phyloP scores from a whole-genome alignment of 1,140 invertebrate species.

The Sesamia nonagrioides region DNA sequence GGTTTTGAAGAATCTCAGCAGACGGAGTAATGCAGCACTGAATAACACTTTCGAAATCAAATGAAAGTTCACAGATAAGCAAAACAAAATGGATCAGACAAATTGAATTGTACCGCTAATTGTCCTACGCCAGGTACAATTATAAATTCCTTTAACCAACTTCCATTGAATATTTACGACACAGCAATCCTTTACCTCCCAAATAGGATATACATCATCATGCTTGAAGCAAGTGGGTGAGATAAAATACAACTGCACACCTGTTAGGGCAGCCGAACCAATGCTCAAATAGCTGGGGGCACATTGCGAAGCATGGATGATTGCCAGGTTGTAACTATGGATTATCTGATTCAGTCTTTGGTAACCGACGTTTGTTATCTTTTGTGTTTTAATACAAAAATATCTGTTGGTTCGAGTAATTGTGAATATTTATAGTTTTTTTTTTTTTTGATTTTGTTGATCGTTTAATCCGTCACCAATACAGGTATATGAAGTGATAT shows the following conservation, averaged over 20 bases:
- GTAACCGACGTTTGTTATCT: conserved; percentile 1
- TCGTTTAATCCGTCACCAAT: too few relatives aligned
- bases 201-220: conserved; percentile 34
- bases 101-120: not conserved
- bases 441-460: too few relatives aligned
- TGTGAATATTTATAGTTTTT: too few relatives aligned
- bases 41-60: not conserved
- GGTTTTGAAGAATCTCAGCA: too few relatives aligned
- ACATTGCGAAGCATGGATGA: conserved; percentile 27
- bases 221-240: conserved; percentile 8
- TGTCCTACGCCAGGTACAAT: not conserved
- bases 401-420: not conserved
- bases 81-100: conserved; percentile 4
- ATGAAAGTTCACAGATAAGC: not conserved
- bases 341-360: conserved; percentile 35
- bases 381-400: not conserved
- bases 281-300: conserved; percentile 24
- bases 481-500: too few relatives aligned
- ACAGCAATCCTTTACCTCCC: not conserved
- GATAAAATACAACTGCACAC: conserved; percentile 22
- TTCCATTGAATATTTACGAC: conserved; percentile 17
- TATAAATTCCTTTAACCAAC: conserved; percentile 11
- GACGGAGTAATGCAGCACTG: too few relatives aligned
- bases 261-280: conserved; percentile 1
- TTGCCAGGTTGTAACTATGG: not conserved